Percentiles rank a stretch among this genome's conserved stretches.
Evolutionary conservation across 2,113 vertebrate genomes (phyloP).

Genomic region (Cricetomys ansorgei): DNA sequence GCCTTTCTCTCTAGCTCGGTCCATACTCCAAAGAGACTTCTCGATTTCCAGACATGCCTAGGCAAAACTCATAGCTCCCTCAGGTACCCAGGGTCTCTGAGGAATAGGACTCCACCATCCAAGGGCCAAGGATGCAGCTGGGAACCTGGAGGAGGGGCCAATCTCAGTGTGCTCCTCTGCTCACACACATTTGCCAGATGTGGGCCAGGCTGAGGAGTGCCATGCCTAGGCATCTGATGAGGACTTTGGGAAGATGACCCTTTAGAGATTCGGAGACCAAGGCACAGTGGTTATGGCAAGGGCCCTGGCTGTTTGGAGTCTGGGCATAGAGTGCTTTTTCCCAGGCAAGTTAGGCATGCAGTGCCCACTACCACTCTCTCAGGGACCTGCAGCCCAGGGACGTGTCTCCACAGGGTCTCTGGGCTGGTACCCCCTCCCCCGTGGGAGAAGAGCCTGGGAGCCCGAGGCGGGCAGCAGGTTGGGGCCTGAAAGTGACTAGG

Average conservation of each 20-base stretch:
- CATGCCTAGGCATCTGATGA: fast-evolving
- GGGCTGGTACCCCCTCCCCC: background rate
- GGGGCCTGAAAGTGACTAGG: slow-evolving; percentile 50
- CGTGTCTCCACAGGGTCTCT: background rate
- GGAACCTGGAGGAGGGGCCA: fast-evolving
- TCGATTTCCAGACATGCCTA: background rate
- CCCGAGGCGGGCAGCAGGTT: slow-evolving; percentile 25
- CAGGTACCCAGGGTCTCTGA: background rate
- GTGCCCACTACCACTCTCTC: background rate
- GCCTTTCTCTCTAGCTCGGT: background rate
- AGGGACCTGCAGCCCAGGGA: background rate
- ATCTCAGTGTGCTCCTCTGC: fast-evolving
- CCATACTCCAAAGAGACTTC: background rate
- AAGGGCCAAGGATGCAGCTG: background rate
- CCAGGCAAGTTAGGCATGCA: background rate
- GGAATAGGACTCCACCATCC: background rate
- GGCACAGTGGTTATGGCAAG: background rate
- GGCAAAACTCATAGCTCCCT: background rate
- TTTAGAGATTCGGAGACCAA: background rate
- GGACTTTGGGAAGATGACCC: background rate
- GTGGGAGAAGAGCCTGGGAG: background rate
- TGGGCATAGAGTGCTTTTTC: fast-evolving
- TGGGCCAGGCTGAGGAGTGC: fast-evolving
- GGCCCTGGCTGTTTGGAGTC: background rate
- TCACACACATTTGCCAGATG: background rate